Evolutionary conservation across 2,888 invertebrate genomes (phyloP).

Genomic region (Coremacera marginata): DNA sequence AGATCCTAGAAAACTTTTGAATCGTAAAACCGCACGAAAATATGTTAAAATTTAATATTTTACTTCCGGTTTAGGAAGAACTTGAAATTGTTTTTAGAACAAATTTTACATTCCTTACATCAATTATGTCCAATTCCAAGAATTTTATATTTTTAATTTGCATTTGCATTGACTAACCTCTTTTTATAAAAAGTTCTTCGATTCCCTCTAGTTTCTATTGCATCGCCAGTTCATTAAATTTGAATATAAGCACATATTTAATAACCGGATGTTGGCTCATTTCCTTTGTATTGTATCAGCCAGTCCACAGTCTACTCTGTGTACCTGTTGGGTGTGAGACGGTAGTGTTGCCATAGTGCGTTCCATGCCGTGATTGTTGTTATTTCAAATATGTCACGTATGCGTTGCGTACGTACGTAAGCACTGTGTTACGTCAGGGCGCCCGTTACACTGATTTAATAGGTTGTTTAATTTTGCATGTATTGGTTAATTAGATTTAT

Average conservation of each 20-base stretch:
- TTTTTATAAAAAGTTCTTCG: too few species aligned
- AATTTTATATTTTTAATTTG: too few species aligned
- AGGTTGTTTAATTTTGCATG: slow-evolving; percentile 25
- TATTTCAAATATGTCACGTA: slow-evolving; percentile 47
- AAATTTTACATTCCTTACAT: too few species aligned
- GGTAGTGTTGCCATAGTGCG: slow-evolving; percentile 39
- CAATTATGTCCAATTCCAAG: too few species aligned
- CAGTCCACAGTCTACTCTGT: not conserved
- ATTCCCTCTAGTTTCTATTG: too few species aligned
- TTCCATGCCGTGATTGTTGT: slow-evolving; percentile 29
- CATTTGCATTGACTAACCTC: too few species aligned
- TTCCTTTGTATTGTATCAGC: slow-evolving; percentile 15
- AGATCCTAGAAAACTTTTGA: too few species aligned
- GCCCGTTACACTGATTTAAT: not conserved
- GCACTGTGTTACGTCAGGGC: not conserved
- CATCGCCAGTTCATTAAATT: slow-evolving; percentile 8
- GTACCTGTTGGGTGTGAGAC: not conserved
- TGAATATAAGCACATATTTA: slow-evolving; percentile 10
- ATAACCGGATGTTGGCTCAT: slow-evolving; percentile 34
- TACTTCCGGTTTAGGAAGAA: too few species aligned
- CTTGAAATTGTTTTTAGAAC: too few species aligned
- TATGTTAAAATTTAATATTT: too few species aligned
- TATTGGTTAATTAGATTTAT: slow-evolving; percentile 59
- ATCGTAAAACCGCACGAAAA: too few species aligned
- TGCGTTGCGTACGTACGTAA: slow-evolving; percentile 19